phyloP scores from a whole-genome alignment of 2,888 invertebrate genomes.

The Empis stercorea region DNA sequence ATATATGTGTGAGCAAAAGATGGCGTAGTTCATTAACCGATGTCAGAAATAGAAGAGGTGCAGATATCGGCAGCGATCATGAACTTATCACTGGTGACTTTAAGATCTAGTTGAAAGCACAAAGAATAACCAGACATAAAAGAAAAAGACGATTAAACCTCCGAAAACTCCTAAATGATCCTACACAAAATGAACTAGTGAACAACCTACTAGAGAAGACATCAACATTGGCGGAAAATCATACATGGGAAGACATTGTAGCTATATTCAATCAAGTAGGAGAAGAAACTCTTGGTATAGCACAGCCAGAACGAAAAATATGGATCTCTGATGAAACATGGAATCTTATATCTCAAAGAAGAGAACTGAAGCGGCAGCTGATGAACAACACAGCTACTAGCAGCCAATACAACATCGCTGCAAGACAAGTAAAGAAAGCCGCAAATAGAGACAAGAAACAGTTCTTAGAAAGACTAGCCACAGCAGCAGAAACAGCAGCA shows the following conservation, averaged over 20 bases:
- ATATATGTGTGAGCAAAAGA: background rate
- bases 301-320: background rate
- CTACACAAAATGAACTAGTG: background rate
- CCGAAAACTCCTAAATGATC: background rate
- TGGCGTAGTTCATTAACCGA: background rate
- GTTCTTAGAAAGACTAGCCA: background rate
- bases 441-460: background rate
- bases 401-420: background rate
- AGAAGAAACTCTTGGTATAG: background rate
- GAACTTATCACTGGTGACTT: no score
- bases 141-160: background rate
- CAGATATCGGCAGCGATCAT: slow-evolving; percentile 1
- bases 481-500: background rate
- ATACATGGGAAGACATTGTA: background rate
- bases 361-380: background rate
- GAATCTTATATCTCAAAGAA: background rate
- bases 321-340: background rate
- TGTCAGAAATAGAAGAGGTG: background rate
- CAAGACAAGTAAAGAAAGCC: background rate
- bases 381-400: background rate
- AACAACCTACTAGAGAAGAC: background rate
- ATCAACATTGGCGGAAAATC: background rate
- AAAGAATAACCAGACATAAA: background rate
- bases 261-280: background rate
- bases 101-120: no score